Conservation (phyloP, 2,797 vertebrate species). For the Neopelma chrysocephalum region DNA sequence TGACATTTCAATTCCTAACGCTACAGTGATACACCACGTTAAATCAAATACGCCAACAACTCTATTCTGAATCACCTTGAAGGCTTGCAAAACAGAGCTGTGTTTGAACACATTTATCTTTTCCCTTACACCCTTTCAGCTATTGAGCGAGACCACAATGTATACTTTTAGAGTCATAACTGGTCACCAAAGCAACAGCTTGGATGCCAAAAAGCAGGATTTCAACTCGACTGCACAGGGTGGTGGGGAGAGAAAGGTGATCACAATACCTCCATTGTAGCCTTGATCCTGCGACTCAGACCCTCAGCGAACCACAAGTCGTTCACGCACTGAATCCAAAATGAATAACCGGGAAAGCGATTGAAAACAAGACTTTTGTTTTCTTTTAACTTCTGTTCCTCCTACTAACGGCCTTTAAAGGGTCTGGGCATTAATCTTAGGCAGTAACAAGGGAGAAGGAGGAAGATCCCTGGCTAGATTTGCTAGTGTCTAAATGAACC, state of each 20-base stretch:
- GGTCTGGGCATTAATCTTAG: background rate
- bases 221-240: constrained; percentile 26
- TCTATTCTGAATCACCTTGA: constrained; percentile 59
- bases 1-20: constrained; percentile 49
- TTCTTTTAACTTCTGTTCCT: constrained; percentile 38
- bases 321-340: constrained; percentile 23
- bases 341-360: constrained; percentile 17
- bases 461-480: background rate
- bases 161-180: constrained; percentile 51
- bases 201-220: constrained; percentile 58
- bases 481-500: background rate
- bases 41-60: constrained; percentile 46
- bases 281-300: constrained; percentile 15
- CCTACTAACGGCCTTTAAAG: background rate
- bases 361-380: constrained; percentile 35
- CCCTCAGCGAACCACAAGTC: background rate
- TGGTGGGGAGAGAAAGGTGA: constrained; percentile 38
- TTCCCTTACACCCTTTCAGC: constrained; percentile 10
- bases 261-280: constrained; percentile 57
- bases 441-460: background rate
- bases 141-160: constrained; percentile 43
- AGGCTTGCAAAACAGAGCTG: constrained; percentile 23
- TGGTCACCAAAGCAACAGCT: constrained; percentile 63
- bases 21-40: background rate
- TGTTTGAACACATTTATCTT: constrained; percentile 58